Base-by-base conservation (phyloP, 2,113 vertebrate genomes). In the Nesogale talazaci region DNA sequence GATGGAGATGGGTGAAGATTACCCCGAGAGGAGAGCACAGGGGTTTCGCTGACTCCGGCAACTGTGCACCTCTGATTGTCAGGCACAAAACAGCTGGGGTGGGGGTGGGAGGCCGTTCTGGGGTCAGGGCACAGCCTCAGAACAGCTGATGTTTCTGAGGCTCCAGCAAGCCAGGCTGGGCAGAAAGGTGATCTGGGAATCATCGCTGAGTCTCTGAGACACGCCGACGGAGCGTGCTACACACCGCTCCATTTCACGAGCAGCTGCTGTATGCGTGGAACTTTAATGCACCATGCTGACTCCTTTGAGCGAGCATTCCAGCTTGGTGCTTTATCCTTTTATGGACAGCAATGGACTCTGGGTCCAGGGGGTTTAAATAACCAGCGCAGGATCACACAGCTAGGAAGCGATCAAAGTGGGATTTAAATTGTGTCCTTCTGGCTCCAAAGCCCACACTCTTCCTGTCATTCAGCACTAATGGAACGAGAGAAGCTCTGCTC, bases 401-500 rank as follows among this genome's bases (percentile, higher is more conserved):
- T 77, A 38, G 52, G 34, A 56, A 86, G 31, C 17, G 2, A 15
- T 61, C 38, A 16, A 23, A 52, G 0, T 88, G 72, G 36, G 57
- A 84, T 46, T 79, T 46, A 91, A 93, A 85, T 83, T 1, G 12
- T 56, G 27, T 42, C 1, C 70, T 92, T 95, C n/a, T 57, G 34
- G 79, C 46, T 75, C 65, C 63, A 87, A 87, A 89, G 34, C 27
- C 61, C 20, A 1, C 2, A 22, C 65, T 86, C 40, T 63, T 81
- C 27, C 56, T 52, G 65, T 59, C 25, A 42, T 36, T 94, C 61
- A 76, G 40, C 75, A 93, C 82, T 3, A 82, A 36, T 3, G 79
- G 38, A 89, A 86, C 31, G 36, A 91, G 88, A 75, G 89, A 81
- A 81, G 52, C 6, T 89, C 12, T 93, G 36, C 23, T 95, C 34